Percentiles rank a stretch among this genome's conserved stretches.
These are phyloP conservation scores for Lophius americanus DNA, from an alignment of 2,797 vertebrate genomes.

Conservation along the genomic window DNA sequence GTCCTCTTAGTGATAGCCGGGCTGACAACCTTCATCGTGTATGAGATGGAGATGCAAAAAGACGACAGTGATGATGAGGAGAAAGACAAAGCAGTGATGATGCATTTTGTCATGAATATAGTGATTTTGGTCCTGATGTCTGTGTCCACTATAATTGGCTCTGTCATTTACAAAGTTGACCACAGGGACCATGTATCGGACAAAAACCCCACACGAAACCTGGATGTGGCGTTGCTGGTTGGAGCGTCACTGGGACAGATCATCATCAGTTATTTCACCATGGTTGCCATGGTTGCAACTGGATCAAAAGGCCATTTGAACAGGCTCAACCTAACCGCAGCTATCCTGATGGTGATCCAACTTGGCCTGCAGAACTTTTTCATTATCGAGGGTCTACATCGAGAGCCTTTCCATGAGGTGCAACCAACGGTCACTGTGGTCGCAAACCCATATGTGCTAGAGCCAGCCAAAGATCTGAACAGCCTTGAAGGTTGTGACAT, in stretches of 20 bases:
- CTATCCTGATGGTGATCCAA: slow-evolving; percentile 88
- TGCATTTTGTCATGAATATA: slow-evolving; percentile 89
- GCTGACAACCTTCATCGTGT: slow-evolving; percentile 88
- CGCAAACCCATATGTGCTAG: slow-evolving; percentile 71
- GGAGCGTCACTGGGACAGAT: slow-evolving; percentile 93
- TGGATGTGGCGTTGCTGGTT: slow-evolving; percentile 92
- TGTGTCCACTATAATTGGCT: slow-evolving; percentile 81
- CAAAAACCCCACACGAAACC: slow-evolving; percentile 92
- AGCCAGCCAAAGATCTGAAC: slow-evolving; percentile 68
- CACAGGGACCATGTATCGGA: slow-evolving; percentile 86
- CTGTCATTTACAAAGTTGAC: slow-evolving; percentile 86
- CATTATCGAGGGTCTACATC: slow-evolving; percentile 93
- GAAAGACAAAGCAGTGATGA: slow-evolving; percentile 78
- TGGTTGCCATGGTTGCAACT: slow-evolving; percentile 86
- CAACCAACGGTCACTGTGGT: slow-evolving; percentile 36
- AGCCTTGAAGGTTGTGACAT: slow-evolving; percentile 32
- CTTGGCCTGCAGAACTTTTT: slow-evolving; percentile 93
- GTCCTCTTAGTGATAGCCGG: slow-evolving; percentile 83
- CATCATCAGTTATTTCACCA: slow-evolving; percentile 91
- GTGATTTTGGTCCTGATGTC: slow-evolving; percentile 88
- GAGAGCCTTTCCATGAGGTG: slow-evolving; percentile 82
- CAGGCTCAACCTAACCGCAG: slow-evolving; percentile 84
- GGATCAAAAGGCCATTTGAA: slow-evolving; percentile 78
- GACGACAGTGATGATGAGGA: slow-evolving; percentile 19
- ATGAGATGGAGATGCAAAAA: slow-evolving; percentile 87